Conservation (phyloP, 2,797 vertebrate genomes). For the Adelosebastes latens region DNA sequence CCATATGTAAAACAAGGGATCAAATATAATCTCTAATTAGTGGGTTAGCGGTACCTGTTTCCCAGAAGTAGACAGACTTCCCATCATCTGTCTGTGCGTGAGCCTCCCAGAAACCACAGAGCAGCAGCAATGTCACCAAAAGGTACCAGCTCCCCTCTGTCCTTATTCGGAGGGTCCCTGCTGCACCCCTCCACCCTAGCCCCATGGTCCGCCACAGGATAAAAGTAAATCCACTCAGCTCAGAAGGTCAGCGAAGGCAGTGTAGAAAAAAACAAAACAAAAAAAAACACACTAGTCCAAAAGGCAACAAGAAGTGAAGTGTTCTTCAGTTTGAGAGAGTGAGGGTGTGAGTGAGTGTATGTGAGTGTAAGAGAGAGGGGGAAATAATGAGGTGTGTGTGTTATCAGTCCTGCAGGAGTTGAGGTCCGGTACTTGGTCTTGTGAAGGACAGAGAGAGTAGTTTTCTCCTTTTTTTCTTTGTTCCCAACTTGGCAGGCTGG, state of each 20-base stretch:
- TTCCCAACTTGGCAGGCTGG: conserved; percentile 60
- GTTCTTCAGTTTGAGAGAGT: conserved; percentile 34
- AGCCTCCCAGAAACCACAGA: conserved; percentile 80
- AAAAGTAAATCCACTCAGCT: conserved; percentile 83
- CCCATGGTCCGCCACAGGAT: conserved; percentile 84
- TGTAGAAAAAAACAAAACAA: background rate
- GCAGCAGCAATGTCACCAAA: conserved; percentile 83
- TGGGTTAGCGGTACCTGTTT: conserved; percentile 86
- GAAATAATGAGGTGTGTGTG: conserved; percentile 29
- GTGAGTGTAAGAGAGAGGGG: conserved; percentile 19
- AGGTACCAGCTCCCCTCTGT: conserved; percentile 65
- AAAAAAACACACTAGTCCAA: conserved; percentile 24
- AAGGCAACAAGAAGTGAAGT: conserved; percentile 44
- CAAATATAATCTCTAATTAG: conserved; percentile 46
- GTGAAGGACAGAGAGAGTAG: conserved; percentile 54
- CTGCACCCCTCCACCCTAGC: conserved; percentile 73
- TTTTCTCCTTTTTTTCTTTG: conserved; percentile 24
- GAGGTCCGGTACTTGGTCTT: conserved; percentile 52
- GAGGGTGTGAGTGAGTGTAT: conserved; percentile 17
- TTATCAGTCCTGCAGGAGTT: conserved; percentile 66
- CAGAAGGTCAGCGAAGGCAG: conserved; percentile 53
- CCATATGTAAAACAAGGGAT: conserved; percentile 37
- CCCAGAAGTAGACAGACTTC: conserved; percentile 93
- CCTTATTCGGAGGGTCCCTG: conserved; percentile 64
- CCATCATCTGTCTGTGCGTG: conserved; percentile 85